Evolutionary conservation across 2,888 invertebrate species (phyloP).

Genomic region (Scelioninae gen. 1): DNA sequence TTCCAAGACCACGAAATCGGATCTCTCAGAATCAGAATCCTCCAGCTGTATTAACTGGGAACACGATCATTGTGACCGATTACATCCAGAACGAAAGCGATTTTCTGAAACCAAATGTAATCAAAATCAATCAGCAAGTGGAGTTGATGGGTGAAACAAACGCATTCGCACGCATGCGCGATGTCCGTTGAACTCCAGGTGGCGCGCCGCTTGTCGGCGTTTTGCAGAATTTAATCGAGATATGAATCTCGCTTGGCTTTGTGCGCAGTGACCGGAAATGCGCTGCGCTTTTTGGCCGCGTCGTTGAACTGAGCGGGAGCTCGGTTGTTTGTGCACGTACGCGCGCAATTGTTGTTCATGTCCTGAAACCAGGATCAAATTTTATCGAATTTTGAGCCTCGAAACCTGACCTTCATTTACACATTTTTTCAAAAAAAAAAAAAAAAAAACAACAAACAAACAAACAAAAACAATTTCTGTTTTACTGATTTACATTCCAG

Average conservation of each 20-base stretch:
- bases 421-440: no score
- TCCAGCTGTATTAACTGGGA: conserved; percentile 75
- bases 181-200: conserved; percentile 80
- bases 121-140: conserved; percentile 76
- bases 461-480: no score
- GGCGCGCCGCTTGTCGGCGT: conserved; percentile 67
- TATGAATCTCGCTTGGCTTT: conserved; percentile 82
- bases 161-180: conserved; percentile 81
- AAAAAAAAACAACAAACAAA: no score
- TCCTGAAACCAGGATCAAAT: conserved; percentile 75
- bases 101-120: conserved; percentile 78
- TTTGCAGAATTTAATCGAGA: conserved; percentile 79
- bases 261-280: conserved; percentile 72
- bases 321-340: conserved; percentile 72
- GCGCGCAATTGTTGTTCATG: conserved; percentile 80
- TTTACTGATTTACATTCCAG: no score
- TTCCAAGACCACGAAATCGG: conserved; percentile 81
- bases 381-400: conserved; percentile 30
- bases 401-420: conserved; percentile 1
- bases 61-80: conserved; percentile 77
- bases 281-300: conserved; percentile 78
- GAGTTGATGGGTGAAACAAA: conserved; percentile 77
- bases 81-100: conserved; percentile 76
- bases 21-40: conserved; percentile 80
- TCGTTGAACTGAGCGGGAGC: conserved; percentile 67